Evolutionary conservation across 2,888 invertebrate species (phyloP).

Genomic region (Scaptomyza tumidula): DNA sequence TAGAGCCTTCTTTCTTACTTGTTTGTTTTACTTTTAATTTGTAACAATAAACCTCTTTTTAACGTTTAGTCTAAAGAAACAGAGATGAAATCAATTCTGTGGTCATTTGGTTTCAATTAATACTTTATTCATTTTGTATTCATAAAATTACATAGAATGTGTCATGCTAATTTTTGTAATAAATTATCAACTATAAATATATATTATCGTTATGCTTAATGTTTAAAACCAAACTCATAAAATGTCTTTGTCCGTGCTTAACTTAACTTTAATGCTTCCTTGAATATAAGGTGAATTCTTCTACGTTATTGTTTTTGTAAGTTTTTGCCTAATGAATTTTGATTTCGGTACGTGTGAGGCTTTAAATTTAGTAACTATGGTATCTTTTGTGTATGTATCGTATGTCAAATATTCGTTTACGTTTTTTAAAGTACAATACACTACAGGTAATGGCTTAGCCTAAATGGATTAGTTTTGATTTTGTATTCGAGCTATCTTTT

Average conservation of each 20-base stretch:
- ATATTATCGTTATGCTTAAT: conserved; percentile 34
- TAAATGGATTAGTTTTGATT: conserved; percentile 56
- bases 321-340: conserved; percentile 34
- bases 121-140: conserved; percentile 70
- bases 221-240: conserved; percentile 48
- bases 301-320: conserved; percentile 17
- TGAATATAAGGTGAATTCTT: conserved; percentile 6
- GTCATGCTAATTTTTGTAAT: conserved; percentile 45
- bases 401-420: conserved; percentile 35
- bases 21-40: too few relatives aligned
- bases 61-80: too few relatives aligned
- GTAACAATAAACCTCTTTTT: too few relatives aligned
- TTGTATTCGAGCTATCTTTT: conserved; percentile 65
- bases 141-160: conserved; percentile 64
- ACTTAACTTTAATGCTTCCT: conserved; percentile 8
- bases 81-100: background rate
- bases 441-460: conserved; percentile 59
- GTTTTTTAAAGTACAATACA: conserved; percentile 44
- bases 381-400: conserved; percentile 34
- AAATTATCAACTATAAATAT: conserved; percentile 52
- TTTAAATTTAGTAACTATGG: conserved; percentile 53
- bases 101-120: conserved; percentile 65
- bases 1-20: too few relatives aligned
- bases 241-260: conserved; percentile 28
- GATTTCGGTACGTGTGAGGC: conserved; percentile 38